Evolutionary conservation across 1,140 invertebrate species (phyloP), one percentile per base, ranked within the genome.

Genomic region (Cyphomyrmex costatus): DNA sequence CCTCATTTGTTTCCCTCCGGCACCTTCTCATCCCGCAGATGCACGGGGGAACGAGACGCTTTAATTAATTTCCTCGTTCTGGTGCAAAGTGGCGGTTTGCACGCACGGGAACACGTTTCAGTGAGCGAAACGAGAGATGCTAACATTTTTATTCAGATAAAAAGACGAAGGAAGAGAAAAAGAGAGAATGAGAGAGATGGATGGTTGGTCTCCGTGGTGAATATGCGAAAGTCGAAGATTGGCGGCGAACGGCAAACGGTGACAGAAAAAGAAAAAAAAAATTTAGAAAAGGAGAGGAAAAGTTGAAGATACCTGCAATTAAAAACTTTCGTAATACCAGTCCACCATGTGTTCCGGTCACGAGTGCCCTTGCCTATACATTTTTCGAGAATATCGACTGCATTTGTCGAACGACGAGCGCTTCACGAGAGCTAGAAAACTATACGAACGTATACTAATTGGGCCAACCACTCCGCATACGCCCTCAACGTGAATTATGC

Each of bases 31-130:
- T 14, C 21, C 30, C 42, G 53, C 33, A 33, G 56, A 60, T 63
- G 10, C 36, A 33, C 16, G 3, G 53, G 21, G 19, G 21, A 65
- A 56, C 74, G 74, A 86, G 78, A 74, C 78, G 74, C 85, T 84
- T 90, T 90, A 90, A 90, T 90, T 90, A 90, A 89, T 90, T 89
- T 73, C 66, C 85, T 56, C 84, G 51, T 83, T 36, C 63, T 58
- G 61, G 42, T 10, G 79, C 36, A 66, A 83, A 78, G 49, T 51
- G 61, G 19, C 60, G 70, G 61, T 83, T 65, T 88, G 73, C 78
- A 73, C 68, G 70, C 36, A 74, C 36, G 82, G 33, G 51, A 42
- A 77, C 42, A 21, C 74, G 68, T 86, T 80, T 78, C 66, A 74
- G 60, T 53, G 86, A 58, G 61, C 27, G 61, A 71, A 21, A 33